These are phyloP conservation scores for Mythimna vitellina DNA, from an alignment of 2,888 invertebrate genomes.

Conservation along the genomic window DNA sequence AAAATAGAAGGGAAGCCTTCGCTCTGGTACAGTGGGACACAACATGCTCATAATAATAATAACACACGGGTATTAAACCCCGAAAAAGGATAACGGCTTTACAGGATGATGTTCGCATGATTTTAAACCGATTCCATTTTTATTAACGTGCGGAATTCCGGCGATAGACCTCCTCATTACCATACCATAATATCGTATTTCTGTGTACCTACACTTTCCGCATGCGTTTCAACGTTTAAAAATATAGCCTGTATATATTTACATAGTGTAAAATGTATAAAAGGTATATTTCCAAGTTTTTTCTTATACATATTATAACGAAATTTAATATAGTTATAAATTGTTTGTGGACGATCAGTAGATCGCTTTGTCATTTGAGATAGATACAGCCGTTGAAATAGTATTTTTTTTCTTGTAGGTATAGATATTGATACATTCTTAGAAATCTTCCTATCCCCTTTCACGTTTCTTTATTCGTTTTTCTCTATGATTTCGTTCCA, in stretches of 20 bases:
- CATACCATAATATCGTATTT: conserved; percentile 26
- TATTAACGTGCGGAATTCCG: conserved; percentile 23
- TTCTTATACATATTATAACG: conserved; percentile 48
- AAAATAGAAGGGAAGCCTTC: too few relatives aligned
- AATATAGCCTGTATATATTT: conserved; percentile 48
- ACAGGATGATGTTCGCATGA: conserved; percentile 24
- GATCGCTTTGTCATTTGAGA: conserved; percentile 33
- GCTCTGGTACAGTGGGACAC: too few relatives aligned
- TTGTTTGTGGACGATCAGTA: conserved; percentile 33
- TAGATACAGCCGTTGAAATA: conserved; percentile 21
- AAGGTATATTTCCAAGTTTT: conserved; percentile 48
- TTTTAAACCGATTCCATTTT: conserved; percentile 45
- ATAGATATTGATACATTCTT: neutral
- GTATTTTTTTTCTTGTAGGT: too few relatives aligned
- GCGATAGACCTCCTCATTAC: conserved; percentile 13
- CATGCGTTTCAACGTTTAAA: conserved; percentile 23
- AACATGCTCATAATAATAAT: conserved; percentile 8
- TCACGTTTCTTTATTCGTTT: too few relatives aligned
- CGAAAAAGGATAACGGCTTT: conserved; percentile 31
- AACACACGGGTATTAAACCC: conserved; percentile 2
- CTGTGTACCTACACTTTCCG: conserved; percentile 28
- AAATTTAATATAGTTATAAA: conserved; percentile 42
- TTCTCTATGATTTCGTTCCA: conserved; percentile 8
- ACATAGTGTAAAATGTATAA: conserved; percentile 50
- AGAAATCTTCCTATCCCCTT: too few relatives aligned